Base-by-base conservation (phyloP, 2,113 vertebrate genomes). In the Oceanites oceanicus region DNA sequence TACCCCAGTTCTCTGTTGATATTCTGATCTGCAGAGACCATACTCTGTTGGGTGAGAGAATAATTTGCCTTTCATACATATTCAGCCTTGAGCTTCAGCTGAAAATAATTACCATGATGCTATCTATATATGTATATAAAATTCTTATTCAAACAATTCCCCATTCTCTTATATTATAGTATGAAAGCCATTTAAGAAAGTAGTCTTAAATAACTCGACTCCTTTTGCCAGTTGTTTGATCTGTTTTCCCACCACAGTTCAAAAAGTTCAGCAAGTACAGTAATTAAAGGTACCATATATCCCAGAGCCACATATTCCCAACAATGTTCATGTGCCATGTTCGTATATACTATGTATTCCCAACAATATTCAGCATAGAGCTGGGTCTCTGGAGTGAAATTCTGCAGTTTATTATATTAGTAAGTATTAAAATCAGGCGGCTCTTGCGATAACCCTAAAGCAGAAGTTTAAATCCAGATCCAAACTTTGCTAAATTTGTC, bases 1-100 rank as follows among this genome's bases (percentile, higher is more conserved):
- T 92, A 88, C 47, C 30, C 47, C 23, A 36, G 73, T 73, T 88
- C 87, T 91, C 45, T 38, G 71, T 73, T 78, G 55, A 82, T 47
- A 53, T 58, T 92, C 95, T 86, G 86, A 92, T 94, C 95, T 95
- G 7, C 52, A 71, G 94, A 93, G 86, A 96, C 86, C n/a, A 18
- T 86, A 45, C 71, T 96, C 91, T 86, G 34, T 80, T 86, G 59
- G 71, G 50, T 91, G 40, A 94, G 82, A 95, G 90, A 94, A 96
- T 83, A 86, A 97, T 93, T 97, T 96, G 34, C 89, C 89, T 97
- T 96, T 95, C 84, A 90, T 94, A 90, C 62, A 53, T 90, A 84
- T 90, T 81, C 84, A 92, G 68, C 84, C 83, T 89, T 84, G 75
- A 75, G 81, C 44, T 88, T 97, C 75, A 86, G 93, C 76, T 91